Evolutionary conservation across 2,797 vertebrate species (phyloP), one percentile per base, ranked within the genome.

Genomic region (Gymnopithys bicolor): DNA sequence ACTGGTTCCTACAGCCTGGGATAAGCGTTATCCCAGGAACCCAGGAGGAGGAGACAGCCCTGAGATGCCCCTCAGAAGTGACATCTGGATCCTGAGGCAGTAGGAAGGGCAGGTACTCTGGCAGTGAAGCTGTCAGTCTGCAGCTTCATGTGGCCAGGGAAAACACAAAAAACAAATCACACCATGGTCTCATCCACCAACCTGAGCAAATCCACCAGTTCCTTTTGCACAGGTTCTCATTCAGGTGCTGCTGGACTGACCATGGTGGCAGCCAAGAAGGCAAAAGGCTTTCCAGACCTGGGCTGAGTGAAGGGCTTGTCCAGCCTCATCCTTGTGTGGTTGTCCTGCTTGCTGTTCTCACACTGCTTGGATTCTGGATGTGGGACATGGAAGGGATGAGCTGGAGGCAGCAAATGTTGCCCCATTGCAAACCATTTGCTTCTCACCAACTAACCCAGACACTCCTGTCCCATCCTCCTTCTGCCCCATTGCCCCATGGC

Each of bases 161-260:
- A 17, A 48, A 63, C 39, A 39, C 39, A 39, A 39, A 33, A 53
- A 83, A 21, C 22, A 52, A 75, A 35, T 14, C n/a, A 11, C 46
- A 17, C 13, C 9, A 0, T 1, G 22, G 33, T 15, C 49, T 17
- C 6, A 41, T 33, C 12, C 84, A 14, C 22, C 28, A 3, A 0
- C 7, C 33, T 30, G 55, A 46, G 64, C 45, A 45, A 59, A 52
- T 8, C 12, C 48, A 30, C 19, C 3, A 0, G 4, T 39, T 66
- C 48, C 25, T 14, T 5, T 17, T n/a, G 33, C 67, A 8, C 39
- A 24, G 9, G 23, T 22, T 24, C 22, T 32, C 32, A 2, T 11
- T 27, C 53, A 11, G 37, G 7, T 22, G 37, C 33, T 43, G 46
- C 22, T 37, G 39, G 2, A 21, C 1, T 51, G 53, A 24, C 53